Evolutionary conservation across 2,797 vertebrate genomes (phyloP), one percentile per base, ranked within the genome.

Genomic region (Tragopan temminckii): DNA sequence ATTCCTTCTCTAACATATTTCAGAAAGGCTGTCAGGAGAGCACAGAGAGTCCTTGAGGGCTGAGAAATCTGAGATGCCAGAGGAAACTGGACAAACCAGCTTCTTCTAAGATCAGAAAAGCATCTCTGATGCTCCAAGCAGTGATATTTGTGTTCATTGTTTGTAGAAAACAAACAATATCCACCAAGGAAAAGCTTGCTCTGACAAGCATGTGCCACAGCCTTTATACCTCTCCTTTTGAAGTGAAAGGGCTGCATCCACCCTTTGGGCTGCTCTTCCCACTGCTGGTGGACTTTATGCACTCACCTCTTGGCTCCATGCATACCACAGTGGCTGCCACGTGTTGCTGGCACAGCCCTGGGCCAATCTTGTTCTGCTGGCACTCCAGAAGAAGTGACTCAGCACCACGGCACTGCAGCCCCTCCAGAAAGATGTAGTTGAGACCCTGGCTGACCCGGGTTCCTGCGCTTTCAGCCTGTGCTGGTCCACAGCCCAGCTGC

Each of bases 401-500:
- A 0, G 1, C 43, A 2, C 97, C 96, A 1, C 0, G 25, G 63
- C 97, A 97, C 2, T 5, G 33, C 36, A 95, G 24, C 0, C 27
- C 27, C 43, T 95, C 68, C 50, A 88, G 57, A 11, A 92, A 18
- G 12, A 4, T 3, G 3, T 0, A 35, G 35, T 25, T 1, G 0
- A 20, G 6, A 5, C 5, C 72, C 1, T 1, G 52, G 2, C 36
- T 12, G 9, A 20, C 5, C 5, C 15, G 38, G 46, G 40, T 14
- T 42, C 33, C 10, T 0, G 12, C 0, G 0, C 66, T 79, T 0
- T 2, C 69, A 0, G 38, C n/a, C 35, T 29, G 48, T 10, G 83
- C 90, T 2, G 55, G 48, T 2, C 97, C 97, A 0, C 97, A 98
- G 77, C 96, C 95, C 95, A 97, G 58, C 64, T 97, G 94, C 36